Base-by-base conservation (phyloP, 2,888 invertebrate species). In the Diarsia brunnea region DNA sequence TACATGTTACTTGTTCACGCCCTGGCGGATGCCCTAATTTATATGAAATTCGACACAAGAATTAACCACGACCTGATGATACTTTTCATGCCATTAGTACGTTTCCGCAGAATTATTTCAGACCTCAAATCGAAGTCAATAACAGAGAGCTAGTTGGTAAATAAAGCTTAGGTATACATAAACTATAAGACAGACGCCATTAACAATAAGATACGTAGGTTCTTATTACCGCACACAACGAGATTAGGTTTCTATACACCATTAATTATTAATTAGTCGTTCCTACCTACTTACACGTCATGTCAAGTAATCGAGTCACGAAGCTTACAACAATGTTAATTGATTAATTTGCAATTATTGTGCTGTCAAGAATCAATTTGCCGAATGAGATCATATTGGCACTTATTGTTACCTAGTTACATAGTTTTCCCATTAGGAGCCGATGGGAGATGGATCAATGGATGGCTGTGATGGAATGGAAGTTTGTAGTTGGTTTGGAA, bases 261-360 rank as follows among this genome's bases (percentile, higher is more conserved):
- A 71, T 82, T 84, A 82, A 82, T 87, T 73, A 87, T 87, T 88
- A 87, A 87, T 88, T 87, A 88, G 79, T 74, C 43, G n/a, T 66
- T 78, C 68, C 72, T 78, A 84, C 82, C 70, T 79, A 84, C 87
- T 80, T 82, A 75, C 75, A 69, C 69, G 61, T 76, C 85, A 80
- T 16, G 16, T 82, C 82, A 80, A 78, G 79, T 71, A 88, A 88
- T 87, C 75, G 38, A 73, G 78, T 85, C 85, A 85, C 87, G 84
- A 74, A 49, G 74, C 76, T 78, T 69, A 78, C 58, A 64, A 70
- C 84, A 51, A 87, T 70, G 89, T 79, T 84, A 87, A 82, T 88
- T 77, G 82, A 88, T 84, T 88, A 81, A 87, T 87, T 80, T 84
- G 79, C 67, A 66, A 87, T 84, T 61, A 84, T 84, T 84, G 87